Base-by-base conservation (phyloP, 2,113 vertebrate genomes). In the Hippolais icterina region DNA sequence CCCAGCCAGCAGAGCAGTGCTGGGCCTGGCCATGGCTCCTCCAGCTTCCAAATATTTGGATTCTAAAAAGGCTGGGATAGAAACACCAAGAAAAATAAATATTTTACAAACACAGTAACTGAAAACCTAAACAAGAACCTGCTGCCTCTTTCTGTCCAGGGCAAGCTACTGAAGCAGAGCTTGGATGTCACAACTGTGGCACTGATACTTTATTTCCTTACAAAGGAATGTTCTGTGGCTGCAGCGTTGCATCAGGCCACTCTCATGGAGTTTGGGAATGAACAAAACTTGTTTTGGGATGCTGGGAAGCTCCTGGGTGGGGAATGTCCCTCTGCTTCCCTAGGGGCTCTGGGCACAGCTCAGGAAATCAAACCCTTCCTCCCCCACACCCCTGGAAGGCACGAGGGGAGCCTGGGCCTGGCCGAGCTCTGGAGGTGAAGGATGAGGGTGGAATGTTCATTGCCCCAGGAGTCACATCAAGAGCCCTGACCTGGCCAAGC, bases 71-170 rank as follows among this genome's bases (percentile, higher is more conserved):
- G 64, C 95, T 78, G 7, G 68, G 92, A 76, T 70, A 90, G 96
- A 96, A 97, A 96, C 92, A 96, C 92, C 92, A 92, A 91, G 95
- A 81, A 97, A 97, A 97, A 94, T 94, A 96, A 97, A 97, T 96
- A 94, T 95, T 96, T 95, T 94, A 94, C 90, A 92, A 95, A 97
- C 89, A 87, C 33, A 61, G 96, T 92, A 96, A 97, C 96, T 14
- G 3, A 96, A 96, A 95, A 96, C 95, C 93, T 94, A 94, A 97
- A 96, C 93, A 96, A 87, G 95, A 97, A 90, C 94, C 84, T 17
- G 3, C 71, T 1, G 71, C 89, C 86, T 82, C 72, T 61, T 56
- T 39, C 81, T 96, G 97, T 95, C 87, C 87, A 6, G 82, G 6
- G 52, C 87, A 59, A 1, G 93, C 94, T 94, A 91, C 94, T 6